Conservation (phyloP, 2,888 invertebrate genomes). For the Hecatera dysodea region DNA sequence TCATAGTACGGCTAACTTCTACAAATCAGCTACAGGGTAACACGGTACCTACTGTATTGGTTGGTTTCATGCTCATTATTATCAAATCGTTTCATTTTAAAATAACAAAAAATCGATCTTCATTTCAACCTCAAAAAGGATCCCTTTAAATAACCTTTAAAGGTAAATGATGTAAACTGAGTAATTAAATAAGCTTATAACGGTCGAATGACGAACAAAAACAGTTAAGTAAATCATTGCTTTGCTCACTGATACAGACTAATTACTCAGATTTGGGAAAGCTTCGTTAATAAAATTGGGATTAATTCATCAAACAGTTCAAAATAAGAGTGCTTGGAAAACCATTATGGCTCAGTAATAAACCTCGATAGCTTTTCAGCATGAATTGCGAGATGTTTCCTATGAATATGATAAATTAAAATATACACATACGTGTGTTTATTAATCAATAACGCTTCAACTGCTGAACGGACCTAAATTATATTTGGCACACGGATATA, state of each 20-base stretch:
- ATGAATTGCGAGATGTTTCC: neutral
- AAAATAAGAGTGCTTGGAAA: neutral
- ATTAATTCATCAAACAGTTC: conserved; percentile 26
- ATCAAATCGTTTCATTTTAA: no score
- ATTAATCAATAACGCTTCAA: no score
- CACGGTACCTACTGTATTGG: no score
- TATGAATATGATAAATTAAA: no score
- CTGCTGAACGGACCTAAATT: no score
- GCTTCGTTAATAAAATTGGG: conserved; percentile 24
- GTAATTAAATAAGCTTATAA: conserved; percentile 48
- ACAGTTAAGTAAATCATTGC: conserved; percentile 41
- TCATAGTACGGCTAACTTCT: no score
- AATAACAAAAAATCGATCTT: neutral
- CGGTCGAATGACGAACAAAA: conserved; percentile 40
- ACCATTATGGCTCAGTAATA: neutral
- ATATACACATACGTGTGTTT: no score
- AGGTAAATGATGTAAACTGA: conserved; percentile 46
- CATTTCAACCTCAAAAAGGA: conserved; percentile 18
- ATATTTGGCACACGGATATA: no score
- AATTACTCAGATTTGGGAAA: conserved; percentile 37
- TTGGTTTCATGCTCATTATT: no score
- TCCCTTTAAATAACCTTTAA: conserved; percentile 24
- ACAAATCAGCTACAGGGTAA: no score
- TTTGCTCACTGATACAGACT: conserved; percentile 46
- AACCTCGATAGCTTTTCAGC: neutral